Conservation (phyloP, 2,797 vertebrate species). For the Microctenopoma stevenorrisi region DNA sequence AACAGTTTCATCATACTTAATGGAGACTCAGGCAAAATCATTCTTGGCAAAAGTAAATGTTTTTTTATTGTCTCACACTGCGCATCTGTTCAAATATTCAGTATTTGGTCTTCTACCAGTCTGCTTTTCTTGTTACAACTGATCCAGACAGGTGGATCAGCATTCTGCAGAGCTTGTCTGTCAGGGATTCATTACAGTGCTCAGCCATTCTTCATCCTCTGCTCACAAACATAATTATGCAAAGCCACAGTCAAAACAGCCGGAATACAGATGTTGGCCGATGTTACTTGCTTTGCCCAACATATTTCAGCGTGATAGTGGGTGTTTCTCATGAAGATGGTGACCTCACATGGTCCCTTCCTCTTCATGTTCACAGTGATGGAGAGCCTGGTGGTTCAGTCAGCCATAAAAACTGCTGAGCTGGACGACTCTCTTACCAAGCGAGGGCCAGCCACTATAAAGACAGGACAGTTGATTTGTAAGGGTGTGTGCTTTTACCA, state of each 20-base stretch:
- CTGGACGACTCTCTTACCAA: constrained; percentile 33
- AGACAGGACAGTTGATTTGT: constrained; percentile 28
- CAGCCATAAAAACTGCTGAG: constrained; percentile 54
- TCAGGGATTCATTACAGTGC: constrained; percentile 57
- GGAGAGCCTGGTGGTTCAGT: constrained; percentile 39
- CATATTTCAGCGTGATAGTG: constrained; percentile 53
- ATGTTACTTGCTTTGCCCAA: constrained; percentile 48
- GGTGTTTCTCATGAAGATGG: constrained; percentile 56
- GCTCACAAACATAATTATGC: constrained; percentile 63
- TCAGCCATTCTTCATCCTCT: constrained; percentile 62
- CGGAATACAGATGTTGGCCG: constrained; percentile 62
- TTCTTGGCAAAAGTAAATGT: not conserved
- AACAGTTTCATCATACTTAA: constrained; percentile 15
- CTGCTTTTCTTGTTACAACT: not conserved
- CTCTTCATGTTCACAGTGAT: constrained; percentile 43
- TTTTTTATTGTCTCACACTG: constrained; percentile 17
- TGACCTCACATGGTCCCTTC: constrained; percentile 28
- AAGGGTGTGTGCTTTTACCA: constrained; percentile 9
- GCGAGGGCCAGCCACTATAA: constrained; percentile 8
- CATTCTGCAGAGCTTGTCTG: constrained; percentile 52
- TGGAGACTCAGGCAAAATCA: not conserved
- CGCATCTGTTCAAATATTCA: constrained; percentile 3
- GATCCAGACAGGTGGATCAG: constrained; percentile 43
- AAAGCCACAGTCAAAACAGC: constrained; percentile 37
- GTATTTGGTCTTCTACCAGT: not conserved